Percentiles rank a stretch among this genome's conserved stretches.
Evolutionary conservation across 2,797 vertebrate genomes (phyloP).

Genomic region (Gila robusta): DNA sequence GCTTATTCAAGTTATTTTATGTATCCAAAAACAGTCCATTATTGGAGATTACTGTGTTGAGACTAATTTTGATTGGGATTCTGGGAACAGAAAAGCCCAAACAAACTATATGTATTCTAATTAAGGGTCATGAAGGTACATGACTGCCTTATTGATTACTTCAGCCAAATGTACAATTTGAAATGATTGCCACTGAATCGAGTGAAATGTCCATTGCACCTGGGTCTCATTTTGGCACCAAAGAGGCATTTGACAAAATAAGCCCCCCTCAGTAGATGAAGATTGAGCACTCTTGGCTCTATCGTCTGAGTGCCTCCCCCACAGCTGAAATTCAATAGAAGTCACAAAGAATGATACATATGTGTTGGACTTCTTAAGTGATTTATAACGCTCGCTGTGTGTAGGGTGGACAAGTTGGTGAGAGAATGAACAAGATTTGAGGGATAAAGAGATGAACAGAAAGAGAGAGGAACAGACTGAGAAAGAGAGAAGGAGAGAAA

Average conservation of each 20-base stretch:
- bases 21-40: background rate
- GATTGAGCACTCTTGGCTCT: conserved; percentile 15
- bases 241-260: conserved; percentile 13
- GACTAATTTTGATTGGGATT: background rate
- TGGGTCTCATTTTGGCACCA: conserved; percentile 31
- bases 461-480: conserved; percentile 9
- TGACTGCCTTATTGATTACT: background rate
- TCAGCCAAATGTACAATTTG: background rate
- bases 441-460: conserved; percentile 8
- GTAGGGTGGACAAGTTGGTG: conserved; percentile 37
- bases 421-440: conserved; percentile 12
- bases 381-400: conserved; percentile 21
- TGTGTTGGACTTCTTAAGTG: conserved; percentile 9
- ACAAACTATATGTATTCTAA: background rate
- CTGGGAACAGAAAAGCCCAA: background rate
- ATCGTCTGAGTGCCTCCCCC: conserved; percentile 27
- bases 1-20: background rate
- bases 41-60: background rate
- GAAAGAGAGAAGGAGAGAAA: conserved; percentile 36
- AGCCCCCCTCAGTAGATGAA: conserved; percentile 14
- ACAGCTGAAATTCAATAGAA: conserved; percentile 44
- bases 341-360: conserved; percentile 35
- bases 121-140: background rate
- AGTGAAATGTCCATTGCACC: conserved; percentile 45
- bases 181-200: conserved; percentile 43